These are phyloP conservation scores for Pyxicephalus adspersus DNA, from an alignment of 2,113 vertebrate genomes.

Conservation along the genomic window DNA sequence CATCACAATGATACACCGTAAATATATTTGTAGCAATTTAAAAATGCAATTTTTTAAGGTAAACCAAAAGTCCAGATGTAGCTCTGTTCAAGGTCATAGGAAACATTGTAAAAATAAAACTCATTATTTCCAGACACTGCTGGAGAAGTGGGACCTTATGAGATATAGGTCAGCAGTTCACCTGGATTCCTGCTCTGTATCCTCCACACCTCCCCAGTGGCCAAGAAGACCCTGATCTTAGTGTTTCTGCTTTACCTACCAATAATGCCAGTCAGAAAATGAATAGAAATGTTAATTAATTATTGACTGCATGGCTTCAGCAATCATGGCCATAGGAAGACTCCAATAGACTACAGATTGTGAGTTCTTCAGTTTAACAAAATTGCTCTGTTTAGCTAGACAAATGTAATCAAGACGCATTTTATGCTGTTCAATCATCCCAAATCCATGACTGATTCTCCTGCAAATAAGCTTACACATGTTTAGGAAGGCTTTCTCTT, in stretches of 20 bases:
- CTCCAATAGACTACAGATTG: conserved; percentile 7
- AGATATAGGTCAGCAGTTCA: conserved; percentile 18
- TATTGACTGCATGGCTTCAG: conserved; percentile 10
- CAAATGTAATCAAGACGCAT: background rate
- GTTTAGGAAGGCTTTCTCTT: no score
- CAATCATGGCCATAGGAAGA: background rate
- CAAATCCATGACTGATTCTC: background rate
- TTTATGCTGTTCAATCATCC: conserved; percentile 5
- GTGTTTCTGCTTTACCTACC: conserved; percentile 24
- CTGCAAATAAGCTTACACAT: background rate
- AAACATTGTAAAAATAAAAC: background rate
- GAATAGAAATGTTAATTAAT: conserved; percentile 25
- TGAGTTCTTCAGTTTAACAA: background rate
- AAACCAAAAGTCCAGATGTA: background rate
- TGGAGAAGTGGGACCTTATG: background rate
- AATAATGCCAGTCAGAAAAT: conserved; percentile 26
- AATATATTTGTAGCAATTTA: no score
- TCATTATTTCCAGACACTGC: background rate
- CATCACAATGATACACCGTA: no score
- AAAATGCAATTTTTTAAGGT: no score
- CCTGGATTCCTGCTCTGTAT: background rate
- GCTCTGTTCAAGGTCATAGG: background rate
- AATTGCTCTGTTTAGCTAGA: background rate
- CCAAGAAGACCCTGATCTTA: conserved; percentile 1
- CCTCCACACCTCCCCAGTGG: background rate